phyloP scores from a whole-genome alignment of 2,888 invertebrate species.

The Oscheius onirici region DNA sequence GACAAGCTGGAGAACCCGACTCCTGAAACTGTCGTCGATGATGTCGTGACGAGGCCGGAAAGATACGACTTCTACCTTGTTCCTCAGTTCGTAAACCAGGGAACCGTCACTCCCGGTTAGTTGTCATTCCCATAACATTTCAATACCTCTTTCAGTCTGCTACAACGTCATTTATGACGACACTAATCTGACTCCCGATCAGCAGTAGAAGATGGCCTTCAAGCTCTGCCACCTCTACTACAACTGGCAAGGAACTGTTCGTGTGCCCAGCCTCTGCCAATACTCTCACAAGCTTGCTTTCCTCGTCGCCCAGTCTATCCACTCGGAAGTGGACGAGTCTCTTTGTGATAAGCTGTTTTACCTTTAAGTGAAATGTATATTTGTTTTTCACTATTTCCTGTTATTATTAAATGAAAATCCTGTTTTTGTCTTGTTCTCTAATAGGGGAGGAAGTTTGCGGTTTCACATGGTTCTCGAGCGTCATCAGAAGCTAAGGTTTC shows the following conservation, averaged over 20 bases:
- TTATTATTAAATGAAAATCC: too few species aligned
- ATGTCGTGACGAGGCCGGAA: conserved; percentile 63
- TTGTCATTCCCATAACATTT: background rate
- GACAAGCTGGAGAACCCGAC: conserved; percentile 78
- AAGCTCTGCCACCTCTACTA: conserved; percentile 90
- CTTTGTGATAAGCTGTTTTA: too few species aligned
- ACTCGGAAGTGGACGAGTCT: too few species aligned
- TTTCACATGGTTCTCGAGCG: too few species aligned
- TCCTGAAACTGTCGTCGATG: conserved; percentile 88
- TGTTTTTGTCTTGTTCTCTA: too few species aligned
- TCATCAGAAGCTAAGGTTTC: too few species aligned
- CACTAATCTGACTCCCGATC: conserved; percentile 80
- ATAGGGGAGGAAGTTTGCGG: too few species aligned
- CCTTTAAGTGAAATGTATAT: too few species aligned
- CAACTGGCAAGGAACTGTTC: conserved; percentile 82
- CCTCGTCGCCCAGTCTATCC: too few species aligned
- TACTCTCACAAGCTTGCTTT: too few species aligned
- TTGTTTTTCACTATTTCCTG: too few species aligned
- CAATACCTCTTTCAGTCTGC: conserved; percentile 71
- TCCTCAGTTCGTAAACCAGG: conserved; percentile 85
- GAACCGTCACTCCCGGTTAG: conserved; percentile 86
- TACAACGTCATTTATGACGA: conserved; percentile 87
- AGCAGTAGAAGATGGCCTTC: conserved; percentile 83
- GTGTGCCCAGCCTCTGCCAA: conserved; percentile 92
- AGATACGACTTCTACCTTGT: conserved; percentile 86